Percentiles rank a stretch among this genome's conserved stretches.
phyloP scores from a whole-genome alignment of 2,113 vertebrate genomes.

The Acanthisitta chloris region DNA sequence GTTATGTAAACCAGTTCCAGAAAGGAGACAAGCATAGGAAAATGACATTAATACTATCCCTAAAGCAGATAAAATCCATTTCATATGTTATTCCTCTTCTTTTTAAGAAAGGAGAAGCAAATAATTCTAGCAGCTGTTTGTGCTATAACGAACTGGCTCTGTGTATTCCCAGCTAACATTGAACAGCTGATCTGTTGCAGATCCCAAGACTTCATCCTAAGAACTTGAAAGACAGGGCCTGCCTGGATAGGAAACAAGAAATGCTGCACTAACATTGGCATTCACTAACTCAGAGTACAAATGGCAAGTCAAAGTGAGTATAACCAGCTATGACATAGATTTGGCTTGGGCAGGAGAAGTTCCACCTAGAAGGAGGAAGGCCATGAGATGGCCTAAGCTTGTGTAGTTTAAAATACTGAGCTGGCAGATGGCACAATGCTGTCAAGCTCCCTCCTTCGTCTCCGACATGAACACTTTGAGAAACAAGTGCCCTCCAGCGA shows the following conservation, averaged over 20 bases:
- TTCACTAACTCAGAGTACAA: accelerated
- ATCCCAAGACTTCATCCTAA: constrained; percentile 1
- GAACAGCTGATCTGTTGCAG: constrained; percentile 42
- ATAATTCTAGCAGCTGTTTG: constrained; percentile 66
- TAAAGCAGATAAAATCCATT: constrained; percentile 67
- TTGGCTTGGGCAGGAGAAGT: background rate
- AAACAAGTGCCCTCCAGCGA: background rate
- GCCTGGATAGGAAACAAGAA: background rate
- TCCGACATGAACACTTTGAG: background rate
- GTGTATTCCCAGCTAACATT: background rate
- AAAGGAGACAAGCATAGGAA: constrained; percentile 64
- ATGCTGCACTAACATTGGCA: background rate
- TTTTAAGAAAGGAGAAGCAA: constrained; percentile 23
- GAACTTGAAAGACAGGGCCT: background rate
- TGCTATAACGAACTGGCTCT: constrained; percentile 58
- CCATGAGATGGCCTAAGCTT: background rate
- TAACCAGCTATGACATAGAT: background rate
- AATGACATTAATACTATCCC: constrained; percentile 70
- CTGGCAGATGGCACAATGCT: background rate
- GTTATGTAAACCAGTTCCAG: constrained; percentile 64
- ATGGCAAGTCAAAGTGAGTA: background rate
- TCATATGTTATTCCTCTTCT: constrained; percentile 63
- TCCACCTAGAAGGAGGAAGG: background rate
- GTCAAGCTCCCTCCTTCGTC: background rate
- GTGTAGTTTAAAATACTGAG: background rate